A percentile compares a stretch with the other conserved stretches of the same genome.
These are phyloP conservation scores for Boulengeromyrus knoepffleri DNA, from an alignment of 2,113 vertebrate species.

Conservation along the genomic window DNA sequence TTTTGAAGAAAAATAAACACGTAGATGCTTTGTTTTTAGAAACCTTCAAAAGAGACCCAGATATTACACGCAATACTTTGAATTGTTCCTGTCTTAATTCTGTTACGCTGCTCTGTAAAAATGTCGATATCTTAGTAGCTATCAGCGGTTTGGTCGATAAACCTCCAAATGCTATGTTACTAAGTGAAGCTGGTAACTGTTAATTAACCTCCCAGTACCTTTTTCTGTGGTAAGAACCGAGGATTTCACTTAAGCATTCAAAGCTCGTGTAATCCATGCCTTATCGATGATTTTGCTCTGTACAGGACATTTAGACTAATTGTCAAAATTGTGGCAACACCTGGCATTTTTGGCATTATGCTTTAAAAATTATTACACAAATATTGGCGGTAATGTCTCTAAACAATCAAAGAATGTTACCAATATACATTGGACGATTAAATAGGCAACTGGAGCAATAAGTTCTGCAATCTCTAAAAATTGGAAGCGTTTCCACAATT, in stretches of 20 bases:
- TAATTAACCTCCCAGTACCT: background rate
- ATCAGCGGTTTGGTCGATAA: background rate
- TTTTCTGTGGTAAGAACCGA: background rate
- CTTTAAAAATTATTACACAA: too few relatives aligned
- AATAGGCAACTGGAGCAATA: too few relatives aligned
- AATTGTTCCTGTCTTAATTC: background rate
- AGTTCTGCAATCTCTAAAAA: too few relatives aligned
- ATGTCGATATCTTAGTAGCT: background rate
- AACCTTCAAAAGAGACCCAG: background rate
- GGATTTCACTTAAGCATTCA: background rate
- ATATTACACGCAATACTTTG: background rate
- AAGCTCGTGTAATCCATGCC: background rate
- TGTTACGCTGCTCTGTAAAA: background rate
- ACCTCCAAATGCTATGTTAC: background rate
- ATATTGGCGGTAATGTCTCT: too few relatives aligned
- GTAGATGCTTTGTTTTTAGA: slow-evolving; percentile 60
- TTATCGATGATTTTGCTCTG: too few relatives aligned
- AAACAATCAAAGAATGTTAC: too few relatives aligned
- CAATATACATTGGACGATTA: too few relatives aligned
- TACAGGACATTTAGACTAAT: too few relatives aligned
- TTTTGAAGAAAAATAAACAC: slow-evolving; percentile 66
- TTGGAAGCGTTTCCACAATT: too few relatives aligned
- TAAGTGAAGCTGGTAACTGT: background rate
- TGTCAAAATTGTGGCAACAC: too few relatives aligned
- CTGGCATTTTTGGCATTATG: too few relatives aligned